Conservation (phyloP, 1,140 invertebrate species). For the Penaeus vannamei region DNA sequence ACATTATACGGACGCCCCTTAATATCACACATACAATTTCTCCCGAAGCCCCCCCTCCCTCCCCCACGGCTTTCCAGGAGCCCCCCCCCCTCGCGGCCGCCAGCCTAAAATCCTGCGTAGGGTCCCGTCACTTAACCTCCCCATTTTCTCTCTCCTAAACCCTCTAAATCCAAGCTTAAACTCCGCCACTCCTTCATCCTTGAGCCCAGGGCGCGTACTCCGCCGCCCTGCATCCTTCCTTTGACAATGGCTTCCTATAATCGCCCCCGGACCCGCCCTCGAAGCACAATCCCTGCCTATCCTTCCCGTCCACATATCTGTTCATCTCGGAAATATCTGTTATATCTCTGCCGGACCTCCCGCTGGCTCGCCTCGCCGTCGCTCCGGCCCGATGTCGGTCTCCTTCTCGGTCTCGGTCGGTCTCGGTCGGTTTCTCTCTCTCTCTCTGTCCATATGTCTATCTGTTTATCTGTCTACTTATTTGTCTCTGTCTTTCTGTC, state of each 20-base stretch:
- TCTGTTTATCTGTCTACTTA: background rate
- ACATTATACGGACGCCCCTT: too few relatives aligned
- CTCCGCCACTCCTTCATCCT: too few relatives aligned
- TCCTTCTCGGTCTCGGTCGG: background rate
- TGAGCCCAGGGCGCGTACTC: background rate
- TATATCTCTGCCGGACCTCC: conserved; percentile 57
- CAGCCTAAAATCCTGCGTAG: too few relatives aligned
- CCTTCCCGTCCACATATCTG: conserved; percentile 54
- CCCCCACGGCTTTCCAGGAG: too few relatives aligned
- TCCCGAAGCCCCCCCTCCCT: too few relatives aligned
- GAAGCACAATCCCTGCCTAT: conserved; percentile 27
- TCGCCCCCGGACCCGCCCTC: conserved; percentile 35
- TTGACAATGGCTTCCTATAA: conserved; percentile 48
- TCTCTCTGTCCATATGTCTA: too few relatives aligned
- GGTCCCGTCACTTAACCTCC: too few relatives aligned
- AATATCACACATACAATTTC: too few relatives aligned
- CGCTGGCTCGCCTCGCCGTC: conserved; percentile 28
- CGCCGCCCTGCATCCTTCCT: conserved; percentile 20
- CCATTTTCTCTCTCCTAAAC: too few relatives aligned
- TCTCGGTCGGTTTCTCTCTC: background rate
- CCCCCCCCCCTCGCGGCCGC: too few relatives aligned
- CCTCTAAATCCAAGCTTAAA: too few relatives aligned
- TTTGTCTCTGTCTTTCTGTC: background rate
- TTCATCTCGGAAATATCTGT: conserved; percentile 60
- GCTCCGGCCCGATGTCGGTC: conserved; percentile 1